phyloP scores from a whole-genome alignment of 2,113 vertebrate genomes.

The Petrocephalus microphthalmus region DNA sequence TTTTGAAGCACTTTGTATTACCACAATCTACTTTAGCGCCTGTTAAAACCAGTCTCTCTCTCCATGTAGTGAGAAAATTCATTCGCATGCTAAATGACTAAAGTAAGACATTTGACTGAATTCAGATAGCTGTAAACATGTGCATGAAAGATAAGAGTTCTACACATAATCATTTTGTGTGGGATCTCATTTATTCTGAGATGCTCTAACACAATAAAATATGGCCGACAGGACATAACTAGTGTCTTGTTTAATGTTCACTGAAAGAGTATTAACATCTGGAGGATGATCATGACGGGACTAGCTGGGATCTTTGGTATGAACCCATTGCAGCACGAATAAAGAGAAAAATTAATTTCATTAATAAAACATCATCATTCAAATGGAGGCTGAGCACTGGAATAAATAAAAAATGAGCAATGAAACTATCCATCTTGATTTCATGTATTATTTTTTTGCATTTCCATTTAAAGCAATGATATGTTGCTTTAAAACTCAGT shows the following conservation, averaged over 20 bases:
- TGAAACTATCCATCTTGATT: background rate
- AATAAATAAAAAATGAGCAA: background rate
- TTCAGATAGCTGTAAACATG: slow-evolving; percentile 13
- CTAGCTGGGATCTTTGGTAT: background rate
- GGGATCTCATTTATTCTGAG: background rate
- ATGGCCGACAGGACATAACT: background rate
- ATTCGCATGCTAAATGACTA: slow-evolving; percentile 37
- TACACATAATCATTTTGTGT: background rate
- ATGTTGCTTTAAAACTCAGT: background rate
- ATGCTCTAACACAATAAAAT: background rate
- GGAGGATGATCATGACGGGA: background rate
- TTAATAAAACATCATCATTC: background rate
- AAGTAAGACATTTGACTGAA: slow-evolving; percentile 31
- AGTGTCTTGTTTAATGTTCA: background rate
- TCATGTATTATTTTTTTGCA: background rate
- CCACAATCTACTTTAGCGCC: background rate
- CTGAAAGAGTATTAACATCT: background rate
- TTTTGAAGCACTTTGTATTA: background rate
- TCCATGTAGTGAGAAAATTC: slow-evolving; percentile 18
- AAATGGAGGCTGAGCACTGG: background rate
- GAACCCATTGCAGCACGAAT: background rate
- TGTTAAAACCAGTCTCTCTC: slow-evolving; percentile 13
- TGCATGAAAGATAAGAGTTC: slow-evolving; percentile 21
- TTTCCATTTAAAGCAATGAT: background rate
- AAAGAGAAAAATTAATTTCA: background rate